A percentile compares a stretch with the other conserved stretches of the same genome.
Conservation (phyloP, 2,797 vertebrate species). For the Xenops minutus region DNA sequence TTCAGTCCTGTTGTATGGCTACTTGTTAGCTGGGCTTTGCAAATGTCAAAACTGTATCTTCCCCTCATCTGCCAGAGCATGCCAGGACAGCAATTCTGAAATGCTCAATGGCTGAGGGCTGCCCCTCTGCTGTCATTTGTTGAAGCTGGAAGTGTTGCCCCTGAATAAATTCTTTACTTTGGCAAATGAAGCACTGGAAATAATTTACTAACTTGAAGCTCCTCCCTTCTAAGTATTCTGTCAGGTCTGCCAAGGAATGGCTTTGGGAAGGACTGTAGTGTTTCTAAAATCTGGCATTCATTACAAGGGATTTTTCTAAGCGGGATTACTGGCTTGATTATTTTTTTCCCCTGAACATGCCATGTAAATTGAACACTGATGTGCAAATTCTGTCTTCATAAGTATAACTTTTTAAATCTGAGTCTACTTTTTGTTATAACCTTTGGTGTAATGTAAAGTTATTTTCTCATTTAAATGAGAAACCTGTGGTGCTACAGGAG, state of each 20-base stretch:
- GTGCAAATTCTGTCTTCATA: constrained; percentile 42
- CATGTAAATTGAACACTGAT: constrained; percentile 62
- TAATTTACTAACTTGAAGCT: constrained; percentile 55
- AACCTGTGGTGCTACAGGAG: not conserved
- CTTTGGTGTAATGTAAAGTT: not conserved
- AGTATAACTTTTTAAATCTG: not conserved
- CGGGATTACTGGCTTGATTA: constrained; percentile 29
- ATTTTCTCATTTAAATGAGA: constrained; percentile 4
- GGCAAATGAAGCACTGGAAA: constrained; percentile 59
- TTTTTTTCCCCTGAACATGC: constrained; percentile 60
- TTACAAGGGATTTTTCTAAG: constrained; percentile 58
- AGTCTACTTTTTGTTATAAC: not conserved
- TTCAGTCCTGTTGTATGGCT: not conserved
- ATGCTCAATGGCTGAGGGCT: not conserved
- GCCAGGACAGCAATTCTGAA: not conserved
- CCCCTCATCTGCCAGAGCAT: not conserved
- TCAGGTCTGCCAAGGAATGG: constrained; percentile 52
- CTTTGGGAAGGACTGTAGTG: constrained; percentile 41
- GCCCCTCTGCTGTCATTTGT: constrained; percentile 11
- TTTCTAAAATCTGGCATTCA: constrained; percentile 63
- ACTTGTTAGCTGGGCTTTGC: not conserved
- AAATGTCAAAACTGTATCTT: not conserved
- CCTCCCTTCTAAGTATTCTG: constrained; percentile 53
- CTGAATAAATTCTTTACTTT: constrained; percentile 38
- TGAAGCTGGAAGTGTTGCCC: constrained; percentile 29